Evolutionary conservation across 2,797 vertebrate genomes (phyloP), one percentile per base, ranked within the genome.

Genomic region (Trachurus trachurus): DNA sequence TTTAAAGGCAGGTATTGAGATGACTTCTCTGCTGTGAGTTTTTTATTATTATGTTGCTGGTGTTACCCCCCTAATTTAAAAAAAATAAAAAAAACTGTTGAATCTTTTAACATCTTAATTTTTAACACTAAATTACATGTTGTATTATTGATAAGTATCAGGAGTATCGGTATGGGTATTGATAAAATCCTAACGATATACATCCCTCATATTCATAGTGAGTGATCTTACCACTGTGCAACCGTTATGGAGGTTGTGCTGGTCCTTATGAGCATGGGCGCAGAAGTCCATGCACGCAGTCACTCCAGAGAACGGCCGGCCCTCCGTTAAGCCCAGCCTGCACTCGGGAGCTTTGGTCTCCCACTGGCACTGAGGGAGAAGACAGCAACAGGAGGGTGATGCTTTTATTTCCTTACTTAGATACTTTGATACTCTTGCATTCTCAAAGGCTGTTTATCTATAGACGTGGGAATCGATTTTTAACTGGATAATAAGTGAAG

Each of bases 211-310:
- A 47, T 8, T 17, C 1, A 58, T 47, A 9, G 4, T 26, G 37
- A 52, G 57, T 54, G 34, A 71, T 74, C 96, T 92, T 95, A 99
- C 98, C 97, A 99, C 98, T 0, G 98, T 99, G 94, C 98, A 99
- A 82, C 98, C 98, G 0, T 99, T 99, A 89, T 97, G 96, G 81
- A 99, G 97, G 94, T 99, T 99, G 82, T 99, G 98, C 94, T 99
- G 98, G 90, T 99, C 98, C 91, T 99, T 99, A 94, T 99, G 98
- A 82, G 98, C 98, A 0, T 99, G 98, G 67, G 98, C 98, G 29
- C 98, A 99, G 94, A 99, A 99, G 86, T 99, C 98, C 98, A 99
- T 98, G 87, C 98, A 99, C 3, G 98, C 98, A 0, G 98, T 99
- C 84, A 99, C 96, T 34, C 98, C 98, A 0, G 98, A 98, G 91